Evolutionary conservation across 2,113 vertebrate species (phyloP).

Genomic region (Muscicapa adusta): DNA sequence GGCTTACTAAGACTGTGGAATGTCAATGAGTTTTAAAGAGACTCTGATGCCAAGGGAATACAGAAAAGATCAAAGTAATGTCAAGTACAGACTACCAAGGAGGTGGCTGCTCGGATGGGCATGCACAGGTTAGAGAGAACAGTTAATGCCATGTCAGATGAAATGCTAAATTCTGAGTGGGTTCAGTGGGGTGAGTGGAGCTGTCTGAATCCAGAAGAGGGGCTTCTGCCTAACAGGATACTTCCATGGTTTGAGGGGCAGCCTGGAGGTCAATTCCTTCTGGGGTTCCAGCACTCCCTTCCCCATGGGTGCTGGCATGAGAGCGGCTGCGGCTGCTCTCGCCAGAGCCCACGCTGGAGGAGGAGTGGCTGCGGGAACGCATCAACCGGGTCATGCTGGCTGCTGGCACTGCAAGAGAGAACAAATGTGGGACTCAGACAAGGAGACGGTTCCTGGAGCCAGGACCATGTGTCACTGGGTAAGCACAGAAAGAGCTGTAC

Average conservation of each 20-base stretch:
- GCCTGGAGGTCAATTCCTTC: slow-evolving; percentile 77
- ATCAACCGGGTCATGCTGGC: slow-evolving; percentile 89
- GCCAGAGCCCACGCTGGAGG: slow-evolving; percentile 85
- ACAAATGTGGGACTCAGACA: not conserved
- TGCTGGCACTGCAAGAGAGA: slow-evolving; percentile 84
- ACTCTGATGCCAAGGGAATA: slow-evolving; percentile 49
- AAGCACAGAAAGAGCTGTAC: not conserved
- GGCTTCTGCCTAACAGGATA: slow-evolving; percentile 85
- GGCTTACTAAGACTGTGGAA: slow-evolving; percentile 62
- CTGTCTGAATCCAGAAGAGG: slow-evolving; percentile 50
- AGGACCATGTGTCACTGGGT: not conserved
- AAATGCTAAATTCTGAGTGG: slow-evolving; percentile 63
- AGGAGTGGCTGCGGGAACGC: slow-evolving; percentile 89
- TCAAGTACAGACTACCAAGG: slow-evolving; percentile 62
- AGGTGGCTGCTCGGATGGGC: slow-evolving; percentile 58
- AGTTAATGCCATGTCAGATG: slow-evolving; percentile 57
- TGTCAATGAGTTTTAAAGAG: slow-evolving; percentile 59
- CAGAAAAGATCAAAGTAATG: slow-evolving; percentile 66
- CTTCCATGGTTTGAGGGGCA: slow-evolving; percentile 90
- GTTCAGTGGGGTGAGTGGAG: slow-evolving; percentile 40
- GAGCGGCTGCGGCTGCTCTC: slow-evolving; percentile 81
- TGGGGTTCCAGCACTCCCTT: slow-evolving; percentile 70
- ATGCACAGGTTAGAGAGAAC: slow-evolving; percentile 70
- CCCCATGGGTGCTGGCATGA: slow-evolving; percentile 75
- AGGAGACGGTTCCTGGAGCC: not conserved